These are phyloP conservation scores for Xenus cinereus DNA, from an alignment of 2,113 vertebrate species.

Conservation along the genomic window DNA sequence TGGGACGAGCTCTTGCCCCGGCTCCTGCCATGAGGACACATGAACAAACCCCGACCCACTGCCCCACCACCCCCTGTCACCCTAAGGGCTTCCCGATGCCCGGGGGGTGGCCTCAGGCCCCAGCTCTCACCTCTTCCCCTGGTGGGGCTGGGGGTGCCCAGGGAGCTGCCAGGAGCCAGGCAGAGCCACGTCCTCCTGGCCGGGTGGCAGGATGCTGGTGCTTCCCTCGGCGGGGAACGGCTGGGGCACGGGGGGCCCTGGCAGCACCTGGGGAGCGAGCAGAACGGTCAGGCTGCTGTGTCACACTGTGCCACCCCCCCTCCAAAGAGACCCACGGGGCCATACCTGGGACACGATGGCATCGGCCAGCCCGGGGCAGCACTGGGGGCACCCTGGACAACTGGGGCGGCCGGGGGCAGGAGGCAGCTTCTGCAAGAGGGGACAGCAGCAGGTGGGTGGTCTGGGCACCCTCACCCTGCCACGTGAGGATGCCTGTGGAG, in stretches of 20 bases:
- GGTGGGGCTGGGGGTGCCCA: neutral
- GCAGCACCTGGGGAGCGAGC: neutral
- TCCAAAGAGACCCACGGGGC: neutral
- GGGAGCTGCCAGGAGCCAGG: neutral
- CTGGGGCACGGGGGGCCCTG: neutral
- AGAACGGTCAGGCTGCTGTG: neutral
- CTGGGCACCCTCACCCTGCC: neutral
- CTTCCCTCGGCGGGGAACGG: accelerated
- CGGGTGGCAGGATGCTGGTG: neutral
- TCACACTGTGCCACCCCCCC: neutral
- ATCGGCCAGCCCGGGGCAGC: neutral
- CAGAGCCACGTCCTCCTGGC: neutral
- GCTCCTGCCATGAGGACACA: neutral
- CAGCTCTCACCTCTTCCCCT: conserved; percentile 36
- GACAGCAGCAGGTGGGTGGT: neutral
- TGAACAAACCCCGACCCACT: neutral
- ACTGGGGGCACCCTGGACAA: neutral
- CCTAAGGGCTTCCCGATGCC: neutral
- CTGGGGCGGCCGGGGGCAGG: accelerated
- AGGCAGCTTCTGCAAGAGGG: conserved; percentile 20
- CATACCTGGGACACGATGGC: neutral
- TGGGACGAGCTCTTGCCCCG: neutral
- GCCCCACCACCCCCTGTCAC: accelerated
- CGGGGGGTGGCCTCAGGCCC: neutral
- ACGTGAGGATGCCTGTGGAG: accelerated